Base-by-base conservation (phyloP, 2,113 vertebrate genomes). In the Drymodes brunneopygia region DNA sequence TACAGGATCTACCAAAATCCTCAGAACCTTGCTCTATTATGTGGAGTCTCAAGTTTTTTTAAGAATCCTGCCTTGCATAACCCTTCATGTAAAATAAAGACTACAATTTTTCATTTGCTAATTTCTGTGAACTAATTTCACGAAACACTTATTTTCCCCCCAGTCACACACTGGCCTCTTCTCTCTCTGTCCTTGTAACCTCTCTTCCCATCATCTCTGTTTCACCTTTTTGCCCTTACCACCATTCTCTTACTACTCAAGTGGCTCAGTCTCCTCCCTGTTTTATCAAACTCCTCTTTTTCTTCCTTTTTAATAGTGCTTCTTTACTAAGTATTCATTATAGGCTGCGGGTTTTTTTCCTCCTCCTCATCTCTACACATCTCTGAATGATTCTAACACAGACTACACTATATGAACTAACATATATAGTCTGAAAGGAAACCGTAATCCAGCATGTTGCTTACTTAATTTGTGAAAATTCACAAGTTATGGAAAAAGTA, bases 251-350 rank as follows among this genome's bases (percentile, higher is more conserved):
- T 35, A 60, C 90, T 36, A 27, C 38, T 48, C 47, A 18, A 70
- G 60, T 38, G 48, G 42, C 69, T 74, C 84, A 38, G 56, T 35
- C 53, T 67, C 57, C 77, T 71, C 38, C 67, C 77, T 92, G n/a
- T 87, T 86, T 79, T 81, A 80, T 75, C 78, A 91, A 85, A 87
- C 81, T 81, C 80, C 36, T 48, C 28, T 67, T 87, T 92, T 82
- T 81, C 64, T 54, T 57, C 62, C 21, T 60, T 71, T 42, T 72
- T 81, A 67, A 54, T 35, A 82, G 77, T 0, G 0, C 35, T 38
- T 77, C 70, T 66, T n/a, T 66, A 81, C 45, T 23, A 35, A 74
- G 48, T 64, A 44, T 60, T 67, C 61, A 69, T 74, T 82, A 45
- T 35, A 48, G 47, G 10, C 35, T 84, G n/a, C 11, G 29, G 29